Conservation (phyloP, 2,797 vertebrate genomes). For the Craterocephalus amniculus region DNA sequence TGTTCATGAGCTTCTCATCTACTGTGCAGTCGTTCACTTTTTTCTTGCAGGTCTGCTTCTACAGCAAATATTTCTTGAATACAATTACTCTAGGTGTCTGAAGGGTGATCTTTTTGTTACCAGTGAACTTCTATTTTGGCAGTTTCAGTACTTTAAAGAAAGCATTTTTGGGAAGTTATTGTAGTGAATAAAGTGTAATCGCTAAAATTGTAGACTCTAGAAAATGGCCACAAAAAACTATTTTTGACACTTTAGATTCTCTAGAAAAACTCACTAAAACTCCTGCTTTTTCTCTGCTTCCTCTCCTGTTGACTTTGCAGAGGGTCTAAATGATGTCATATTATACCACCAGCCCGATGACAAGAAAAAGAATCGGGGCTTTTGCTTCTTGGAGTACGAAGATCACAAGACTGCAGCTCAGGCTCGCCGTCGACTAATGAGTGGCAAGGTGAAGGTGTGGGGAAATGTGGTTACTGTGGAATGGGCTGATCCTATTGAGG, state of each 20-base stretch:
- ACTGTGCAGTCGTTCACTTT: not conserved
- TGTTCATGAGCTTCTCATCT: not conserved
- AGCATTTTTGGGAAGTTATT: not conserved
- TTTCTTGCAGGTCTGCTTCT: not conserved
- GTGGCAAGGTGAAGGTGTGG: slow-evolving; percentile 99
- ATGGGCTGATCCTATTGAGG: slow-evolving; percentile 99
- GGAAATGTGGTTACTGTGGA: slow-evolving; percentile 98
- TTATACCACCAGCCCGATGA: slow-evolving; percentile 99
- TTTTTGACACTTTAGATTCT: not conserved
- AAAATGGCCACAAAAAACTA: too few relatives aligned
- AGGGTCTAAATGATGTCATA: slow-evolving; percentile 99
- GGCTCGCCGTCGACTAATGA: slow-evolving; percentile 97
- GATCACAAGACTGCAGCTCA: slow-evolving; percentile 99
- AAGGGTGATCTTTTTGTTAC: slow-evolving; percentile 61
- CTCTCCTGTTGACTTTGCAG: slow-evolving; percentile 73
- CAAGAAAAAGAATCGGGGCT: slow-evolving; percentile 98
- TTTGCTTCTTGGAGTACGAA: slow-evolving; percentile 99
- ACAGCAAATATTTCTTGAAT: not conserved
- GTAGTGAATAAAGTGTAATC: too few relatives aligned
- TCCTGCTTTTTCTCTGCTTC: slow-evolving; percentile 3
- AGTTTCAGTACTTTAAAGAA: not conserved
- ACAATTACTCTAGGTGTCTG: slow-evolving; percentile 42
- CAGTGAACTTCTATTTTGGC: not conserved
- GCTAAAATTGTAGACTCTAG: too few relatives aligned
- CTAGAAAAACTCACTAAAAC: slow-evolving; percentile 14